These are phyloP conservation scores for Amblyopsis hoosieri DNA, from an alignment of 2,797 vertebrate species.

Conservation along the genomic window DNA sequence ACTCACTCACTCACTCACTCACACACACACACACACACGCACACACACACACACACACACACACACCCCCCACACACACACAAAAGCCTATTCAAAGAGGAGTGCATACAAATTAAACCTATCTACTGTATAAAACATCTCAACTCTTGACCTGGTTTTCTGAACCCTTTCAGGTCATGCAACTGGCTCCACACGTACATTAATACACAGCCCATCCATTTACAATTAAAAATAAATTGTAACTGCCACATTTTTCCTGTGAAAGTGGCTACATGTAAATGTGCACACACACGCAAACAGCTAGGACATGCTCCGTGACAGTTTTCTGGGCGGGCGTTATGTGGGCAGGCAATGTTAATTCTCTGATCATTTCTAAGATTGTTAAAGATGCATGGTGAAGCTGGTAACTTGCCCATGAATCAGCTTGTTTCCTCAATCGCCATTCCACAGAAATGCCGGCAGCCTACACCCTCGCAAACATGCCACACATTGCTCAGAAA, in stretches of 20 bases:
- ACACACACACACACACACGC: conserved; percentile 8
- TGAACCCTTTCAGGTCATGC: too few relatives aligned
- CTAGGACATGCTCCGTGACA: conserved; percentile 32
- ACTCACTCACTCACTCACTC: neutral
- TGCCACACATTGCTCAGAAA: conserved; percentile 9
- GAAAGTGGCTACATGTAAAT: conserved; percentile 3
- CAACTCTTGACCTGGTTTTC: too few relatives aligned
- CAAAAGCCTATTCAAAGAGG: conserved; percentile 9
- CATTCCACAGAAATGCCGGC: conserved; percentile 17
- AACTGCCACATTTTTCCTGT: too few relatives aligned
- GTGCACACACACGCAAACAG: conserved; percentile 9
- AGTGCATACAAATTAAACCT: too few relatives aligned
- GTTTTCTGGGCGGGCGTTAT: conserved; percentile 40
- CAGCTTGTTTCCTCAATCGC: conserved; percentile 32
- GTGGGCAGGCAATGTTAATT: conserved; percentile 33
- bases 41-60: conserved; percentile 9
- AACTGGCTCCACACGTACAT: too few relatives aligned
- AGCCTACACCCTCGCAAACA: conserved; percentile 11
- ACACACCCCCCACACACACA: conserved; percentile 3
- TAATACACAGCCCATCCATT: too few relatives aligned
- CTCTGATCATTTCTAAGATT: conserved; percentile 52
- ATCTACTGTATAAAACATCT: too few relatives aligned
- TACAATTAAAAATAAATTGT: too few relatives aligned
- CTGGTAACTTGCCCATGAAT: conserved; percentile 42
- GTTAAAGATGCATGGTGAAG: conserved; percentile 14